phyloP scores from a whole-genome alignment of 2,888 invertebrate species.

The Neria commutata region DNA sequence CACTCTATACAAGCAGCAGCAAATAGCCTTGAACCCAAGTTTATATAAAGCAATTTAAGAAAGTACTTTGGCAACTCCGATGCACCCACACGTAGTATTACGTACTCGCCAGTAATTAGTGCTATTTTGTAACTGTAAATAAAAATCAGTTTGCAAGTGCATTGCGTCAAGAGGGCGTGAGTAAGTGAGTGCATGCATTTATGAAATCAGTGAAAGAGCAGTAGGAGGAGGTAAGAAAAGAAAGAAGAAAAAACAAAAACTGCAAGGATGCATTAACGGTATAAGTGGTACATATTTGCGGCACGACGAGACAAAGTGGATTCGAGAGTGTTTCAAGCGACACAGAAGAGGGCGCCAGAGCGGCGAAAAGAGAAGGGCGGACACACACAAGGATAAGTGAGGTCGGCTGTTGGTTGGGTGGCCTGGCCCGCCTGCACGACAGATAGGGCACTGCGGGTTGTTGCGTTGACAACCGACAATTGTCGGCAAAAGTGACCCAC shows the following conservation, averaged over 20 bases:
- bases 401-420: too few species aligned
- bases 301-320: background rate
- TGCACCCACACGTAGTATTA: too few species aligned
- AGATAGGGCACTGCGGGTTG: too few species aligned
- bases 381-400: too few species aligned
- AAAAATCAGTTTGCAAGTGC: constrained; percentile 45
- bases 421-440: too few species aligned
- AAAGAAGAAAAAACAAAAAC: background rate
- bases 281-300: background rate
- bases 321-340: background rate
- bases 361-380: background rate
- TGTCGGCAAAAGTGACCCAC: constrained; percentile 1
- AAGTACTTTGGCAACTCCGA: too few species aligned
- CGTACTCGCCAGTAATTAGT: too few species aligned
- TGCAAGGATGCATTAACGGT: constrained; percentile 5
- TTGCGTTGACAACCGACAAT: background rate
- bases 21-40: too few species aligned
- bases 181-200: constrained; percentile 9
- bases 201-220: too few species aligned
- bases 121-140: constrained; percentile 45
- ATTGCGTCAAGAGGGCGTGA: constrained; percentile 35
- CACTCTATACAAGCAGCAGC: too few species aligned
- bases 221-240: background rate
- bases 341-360: background rate
- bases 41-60: too few species aligned